Evolutionary conservation across 2,113 vertebrate genomes (phyloP).

Genomic region (Anguilla japonica): DNA sequence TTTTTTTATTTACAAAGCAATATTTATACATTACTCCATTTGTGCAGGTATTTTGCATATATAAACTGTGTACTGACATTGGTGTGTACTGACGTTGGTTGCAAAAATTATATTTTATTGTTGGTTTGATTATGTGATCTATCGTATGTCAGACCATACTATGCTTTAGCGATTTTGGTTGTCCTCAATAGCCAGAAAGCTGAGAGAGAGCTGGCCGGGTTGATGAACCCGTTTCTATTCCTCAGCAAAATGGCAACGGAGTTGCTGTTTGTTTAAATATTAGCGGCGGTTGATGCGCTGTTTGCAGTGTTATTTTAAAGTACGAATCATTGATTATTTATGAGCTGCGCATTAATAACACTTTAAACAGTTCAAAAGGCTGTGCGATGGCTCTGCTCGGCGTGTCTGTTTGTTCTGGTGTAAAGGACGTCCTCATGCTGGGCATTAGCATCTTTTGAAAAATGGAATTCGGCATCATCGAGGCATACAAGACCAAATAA

Average conservation of each 20-base stretch:
- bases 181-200: too few species aligned
- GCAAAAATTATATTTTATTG: too few species aligned
- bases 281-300: conserved; percentile 18
- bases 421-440: conserved; percentile 63
- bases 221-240: background rate
- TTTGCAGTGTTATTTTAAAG: conserved; percentile 50
- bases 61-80: too few species aligned
- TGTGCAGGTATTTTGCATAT: too few species aligned
- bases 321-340: conserved; percentile 72
- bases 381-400: conserved; percentile 37
- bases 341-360: conserved; percentile 65
- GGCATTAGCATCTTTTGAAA: conserved; percentile 72
- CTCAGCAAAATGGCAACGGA: background rate
- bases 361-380: conserved; percentile 79
- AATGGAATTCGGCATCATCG: background rate
- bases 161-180: too few species aligned
- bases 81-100: too few species aligned
- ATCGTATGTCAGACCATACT: too few species aligned
- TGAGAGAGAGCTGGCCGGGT: background rate
- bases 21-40: too few species aligned
- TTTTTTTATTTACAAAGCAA: too few species aligned
- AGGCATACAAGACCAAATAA: conserved; percentile 65
- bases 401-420: conserved; percentile 56
- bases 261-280: conserved; percentile 28
- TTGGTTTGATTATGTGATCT: too few species aligned